Evolutionary conservation across 2,797 vertebrate genomes (phyloP).

Genomic region (Diplodus puntazzo): DNA sequence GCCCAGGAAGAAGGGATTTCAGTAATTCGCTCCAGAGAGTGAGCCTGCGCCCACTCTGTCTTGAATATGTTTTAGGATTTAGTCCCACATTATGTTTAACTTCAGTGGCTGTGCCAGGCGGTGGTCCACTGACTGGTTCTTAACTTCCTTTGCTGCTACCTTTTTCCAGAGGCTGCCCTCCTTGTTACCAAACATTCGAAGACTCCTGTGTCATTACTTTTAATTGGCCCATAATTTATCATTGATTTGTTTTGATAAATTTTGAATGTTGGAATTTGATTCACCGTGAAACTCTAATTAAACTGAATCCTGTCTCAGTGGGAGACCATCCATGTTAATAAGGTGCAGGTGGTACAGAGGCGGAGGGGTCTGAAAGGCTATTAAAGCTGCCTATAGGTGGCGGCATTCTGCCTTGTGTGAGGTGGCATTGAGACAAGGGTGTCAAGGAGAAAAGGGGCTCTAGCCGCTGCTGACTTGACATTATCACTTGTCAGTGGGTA

Average conservation of each 20-base stretch:
- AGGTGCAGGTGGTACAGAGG: conserved; percentile 53
- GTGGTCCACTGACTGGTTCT: conserved; percentile 44
- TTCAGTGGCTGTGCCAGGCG: conserved; percentile 43
- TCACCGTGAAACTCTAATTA: conserved; percentile 55
- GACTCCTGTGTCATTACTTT: conserved; percentile 48
- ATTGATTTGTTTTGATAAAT: conserved; percentile 65
- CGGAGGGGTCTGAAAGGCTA: conserved; percentile 51
- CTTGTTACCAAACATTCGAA: conserved; percentile 42
- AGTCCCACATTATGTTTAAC: conserved; percentile 59
- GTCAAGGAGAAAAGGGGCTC: conserved; percentile 60
- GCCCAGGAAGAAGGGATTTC: conserved; percentile 73
- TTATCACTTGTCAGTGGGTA: conserved; percentile 37
- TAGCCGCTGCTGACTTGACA: conserved; percentile 55
- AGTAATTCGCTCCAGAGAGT: conserved; percentile 65
- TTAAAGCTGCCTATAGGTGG: conserved; percentile 84
- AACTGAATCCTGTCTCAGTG: conserved; percentile 38
- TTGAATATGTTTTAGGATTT: conserved; percentile 66
- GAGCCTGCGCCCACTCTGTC: conserved; percentile 50
- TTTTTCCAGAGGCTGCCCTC: conserved; percentile 13
- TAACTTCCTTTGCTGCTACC: conserved; percentile 19
- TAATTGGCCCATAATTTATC: conserved; percentile 42
- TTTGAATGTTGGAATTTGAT: conserved; percentile 56
- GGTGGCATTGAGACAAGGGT: conserved; percentile 45
- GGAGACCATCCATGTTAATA: conserved; percentile 52
- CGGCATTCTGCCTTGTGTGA: conserved; percentile 79